phyloP scores from a whole-genome alignment of 2,888 invertebrate species.

The Aphrophora alni region DNA sequence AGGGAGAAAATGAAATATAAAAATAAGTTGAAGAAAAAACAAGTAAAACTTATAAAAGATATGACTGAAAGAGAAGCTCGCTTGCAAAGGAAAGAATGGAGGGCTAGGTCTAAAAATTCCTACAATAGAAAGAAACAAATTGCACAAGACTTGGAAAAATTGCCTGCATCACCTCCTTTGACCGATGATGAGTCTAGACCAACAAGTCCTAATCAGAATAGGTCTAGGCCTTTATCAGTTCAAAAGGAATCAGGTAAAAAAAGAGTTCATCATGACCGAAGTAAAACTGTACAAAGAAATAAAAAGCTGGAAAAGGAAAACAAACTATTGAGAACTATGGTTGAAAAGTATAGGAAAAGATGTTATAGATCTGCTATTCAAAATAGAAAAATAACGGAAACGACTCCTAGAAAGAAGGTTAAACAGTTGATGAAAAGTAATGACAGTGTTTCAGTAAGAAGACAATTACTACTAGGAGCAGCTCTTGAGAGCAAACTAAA shows the following conservation, averaged over 20 bases:
- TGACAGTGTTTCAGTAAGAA: conserved; percentile 7
- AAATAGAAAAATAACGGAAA: not conserved
- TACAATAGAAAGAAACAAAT: conserved; percentile 16
- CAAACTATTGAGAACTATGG: conserved; percentile 2
- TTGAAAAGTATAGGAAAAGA: conserved; percentile 18
- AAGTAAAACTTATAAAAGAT: conserved; percentile 19
- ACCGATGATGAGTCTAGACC: conserved; percentile 18
- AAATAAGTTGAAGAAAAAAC: too few species aligned
- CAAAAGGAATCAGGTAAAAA: conserved; percentile 17
- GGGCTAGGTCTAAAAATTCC: conserved; percentile 3
- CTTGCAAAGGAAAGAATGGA: conserved; percentile 15
- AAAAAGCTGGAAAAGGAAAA: conserved; percentile 10
- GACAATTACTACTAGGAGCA: not conserved
- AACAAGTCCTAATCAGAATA: not conserved
- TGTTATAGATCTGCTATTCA: conserved; percentile 7
- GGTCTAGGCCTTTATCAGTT: not conserved
- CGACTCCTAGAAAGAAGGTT: conserved; percentile 9
- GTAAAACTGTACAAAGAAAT: conserved; percentile 12
- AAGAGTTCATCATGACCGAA: conserved; percentile 9
- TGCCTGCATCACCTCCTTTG: conserved; percentile 10
- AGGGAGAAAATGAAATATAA: too few species aligned
- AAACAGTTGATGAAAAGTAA: conserved; percentile 11
- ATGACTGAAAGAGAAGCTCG: conserved; percentile 18
- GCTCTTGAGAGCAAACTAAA: conserved; percentile 17
- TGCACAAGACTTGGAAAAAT: not conserved